Percentiles rank a stretch among this genome's conserved stretches.
Evolutionary conservation across 2,113 vertebrate species (phyloP).

Genomic region (Gallinago jamesoni): DNA sequence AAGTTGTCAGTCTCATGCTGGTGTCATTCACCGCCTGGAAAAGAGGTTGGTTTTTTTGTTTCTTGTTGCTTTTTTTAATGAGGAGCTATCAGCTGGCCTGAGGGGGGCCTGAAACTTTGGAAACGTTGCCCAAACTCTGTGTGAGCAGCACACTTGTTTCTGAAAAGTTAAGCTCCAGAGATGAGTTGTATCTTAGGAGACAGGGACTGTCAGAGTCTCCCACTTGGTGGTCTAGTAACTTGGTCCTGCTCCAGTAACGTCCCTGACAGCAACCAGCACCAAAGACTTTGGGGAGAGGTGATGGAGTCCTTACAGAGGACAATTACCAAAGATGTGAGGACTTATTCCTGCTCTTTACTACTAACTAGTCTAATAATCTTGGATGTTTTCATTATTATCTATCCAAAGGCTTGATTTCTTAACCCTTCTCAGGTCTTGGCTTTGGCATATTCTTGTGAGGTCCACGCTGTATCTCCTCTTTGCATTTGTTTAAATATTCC

Average conservation of each 20-base stretch:
- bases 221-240: no score
- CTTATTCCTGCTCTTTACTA: background rate
- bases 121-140: background rate
- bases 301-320: background rate
- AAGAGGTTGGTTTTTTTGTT: background rate
- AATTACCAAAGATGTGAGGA: background rate
- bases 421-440: background rate
- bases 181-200: background rate
- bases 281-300: background rate
- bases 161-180: background rate
- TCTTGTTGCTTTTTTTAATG: background rate
- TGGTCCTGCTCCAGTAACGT: background rate
- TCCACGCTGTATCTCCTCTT: no score
- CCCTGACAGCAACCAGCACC: background rate
- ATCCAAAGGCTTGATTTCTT: background rate
- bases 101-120: background rate
- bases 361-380: no score
- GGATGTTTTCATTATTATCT: background rate
- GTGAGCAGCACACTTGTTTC: background rate
- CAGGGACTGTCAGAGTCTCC: background rate
- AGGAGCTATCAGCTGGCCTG: background rate
- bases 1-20: constrained; percentile 18
- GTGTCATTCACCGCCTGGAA: background rate
- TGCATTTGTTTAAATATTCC: background rate
- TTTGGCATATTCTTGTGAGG: background rate